These are phyloP conservation scores for Bostrychus sinensis DNA, from an alignment of 2,113 vertebrate species.

Conservation along the genomic window DNA sequence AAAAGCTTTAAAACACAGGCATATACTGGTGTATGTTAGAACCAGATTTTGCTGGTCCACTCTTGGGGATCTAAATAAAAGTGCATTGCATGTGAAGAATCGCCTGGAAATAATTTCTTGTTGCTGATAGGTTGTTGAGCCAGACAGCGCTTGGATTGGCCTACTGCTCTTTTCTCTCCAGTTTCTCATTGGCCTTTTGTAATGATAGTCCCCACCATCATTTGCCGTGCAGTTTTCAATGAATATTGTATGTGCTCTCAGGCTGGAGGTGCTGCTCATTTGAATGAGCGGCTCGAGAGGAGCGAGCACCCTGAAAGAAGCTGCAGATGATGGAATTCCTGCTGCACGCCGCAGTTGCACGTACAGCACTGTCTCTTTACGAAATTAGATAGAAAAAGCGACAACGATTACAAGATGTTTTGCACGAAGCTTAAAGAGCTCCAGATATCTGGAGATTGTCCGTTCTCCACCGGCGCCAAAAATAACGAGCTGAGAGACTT, in stretches of 20 bases:
- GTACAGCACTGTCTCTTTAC: conserved; percentile 44
- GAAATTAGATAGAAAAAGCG: conserved; percentile 52
- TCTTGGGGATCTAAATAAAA: conserved; percentile 29
- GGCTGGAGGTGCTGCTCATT: conserved; percentile 55
- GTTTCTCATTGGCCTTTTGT: conserved; percentile 73
- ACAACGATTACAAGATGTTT: conserved; percentile 84
- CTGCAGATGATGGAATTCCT: conserved; percentile 66
- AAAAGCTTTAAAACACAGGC: background rate
- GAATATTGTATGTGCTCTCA: conserved; percentile 66
- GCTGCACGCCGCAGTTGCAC: conserved; percentile 48
- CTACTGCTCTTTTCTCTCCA: conserved; percentile 38
- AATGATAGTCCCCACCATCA: conserved; percentile 57
- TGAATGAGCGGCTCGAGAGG: conserved; percentile 49
- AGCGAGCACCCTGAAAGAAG: conserved; percentile 41
- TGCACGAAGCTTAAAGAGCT: conserved; percentile 96
- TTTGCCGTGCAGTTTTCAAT: conserved; percentile 73
- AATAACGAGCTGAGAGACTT: conserved; percentile 80
- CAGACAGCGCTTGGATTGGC: conserved; percentile 73
- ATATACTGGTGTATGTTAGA: background rate
- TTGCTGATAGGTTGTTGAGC: conserved; percentile 70
- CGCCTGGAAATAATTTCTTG: conserved; percentile 61
- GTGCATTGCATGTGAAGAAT: conserved; percentile 48
- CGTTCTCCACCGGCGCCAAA: conserved; percentile 86
- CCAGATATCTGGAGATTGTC: conserved; percentile 94
- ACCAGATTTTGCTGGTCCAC: conserved; percentile 8